Evolutionary conservation across 2,888 invertebrate genomes (phyloP).

Genomic region (Bruchidius siliquastri): DNA sequence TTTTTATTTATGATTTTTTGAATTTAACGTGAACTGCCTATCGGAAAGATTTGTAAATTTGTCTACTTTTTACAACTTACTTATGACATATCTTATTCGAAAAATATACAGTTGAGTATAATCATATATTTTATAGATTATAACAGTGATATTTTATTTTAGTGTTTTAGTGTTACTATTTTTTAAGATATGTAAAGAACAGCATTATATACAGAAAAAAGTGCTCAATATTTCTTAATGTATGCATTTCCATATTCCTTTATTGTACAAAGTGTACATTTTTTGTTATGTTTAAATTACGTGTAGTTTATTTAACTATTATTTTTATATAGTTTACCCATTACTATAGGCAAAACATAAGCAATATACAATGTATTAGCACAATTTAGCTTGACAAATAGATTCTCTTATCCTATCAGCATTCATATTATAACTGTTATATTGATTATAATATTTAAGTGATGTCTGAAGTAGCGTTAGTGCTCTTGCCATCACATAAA

Average conservation of each 20-base stretch:
- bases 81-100: too few species aligned
- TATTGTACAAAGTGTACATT: background rate
- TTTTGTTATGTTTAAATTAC: background rate
- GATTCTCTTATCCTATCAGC: background rate
- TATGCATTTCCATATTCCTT: background rate
- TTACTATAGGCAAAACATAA: background rate
- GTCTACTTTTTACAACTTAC: too few species aligned
- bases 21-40: too few species aligned
- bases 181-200: background rate
- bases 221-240: background rate
- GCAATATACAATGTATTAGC: background rate
- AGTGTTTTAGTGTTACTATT: background rate
- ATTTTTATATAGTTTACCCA: background rate
- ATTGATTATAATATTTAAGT: background rate
- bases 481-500: background rate
- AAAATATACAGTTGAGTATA: too few species aligned
- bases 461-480: background rate
- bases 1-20: too few species aligned
- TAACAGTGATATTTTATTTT: background rate
- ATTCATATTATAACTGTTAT: background rate
- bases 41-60: too few species aligned
- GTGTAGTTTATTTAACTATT: background rate
- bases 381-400: background rate
- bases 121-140: background rate
- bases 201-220: background rate